Evolutionary conservation across 2,888 invertebrate species (phyloP).

Genomic region (Incurvaria masculella): DNA sequence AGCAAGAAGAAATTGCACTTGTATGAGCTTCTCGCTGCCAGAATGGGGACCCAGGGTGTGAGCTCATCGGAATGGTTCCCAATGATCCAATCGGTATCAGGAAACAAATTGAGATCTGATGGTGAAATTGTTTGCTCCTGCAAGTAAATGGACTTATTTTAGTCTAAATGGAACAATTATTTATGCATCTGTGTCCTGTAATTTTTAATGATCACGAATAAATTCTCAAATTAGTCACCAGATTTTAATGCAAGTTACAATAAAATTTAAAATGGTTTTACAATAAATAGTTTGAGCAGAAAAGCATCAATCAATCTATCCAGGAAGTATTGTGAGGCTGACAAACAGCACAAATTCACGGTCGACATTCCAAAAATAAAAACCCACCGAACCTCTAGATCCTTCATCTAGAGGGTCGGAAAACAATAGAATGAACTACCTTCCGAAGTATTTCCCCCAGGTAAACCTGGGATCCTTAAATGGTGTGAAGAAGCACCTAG

Average conservation of each 20-base stretch:
- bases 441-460: no score
- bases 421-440: background rate
- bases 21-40: constrained; percentile 76
- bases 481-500: no score
- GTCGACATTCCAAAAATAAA: no score
- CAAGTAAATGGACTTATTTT: constrained; percentile 19
- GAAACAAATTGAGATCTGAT: constrained; percentile 62
- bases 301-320: background rate
- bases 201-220: no score
- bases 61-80: constrained; percentile 99
- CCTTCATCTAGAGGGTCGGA: no score
- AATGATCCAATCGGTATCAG: constrained; percentile 87
- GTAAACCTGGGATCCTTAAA: background rate
- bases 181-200: no score
- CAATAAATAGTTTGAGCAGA: background rate
- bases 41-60: constrained; percentile 97
- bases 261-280: background rate
- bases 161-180: no score
- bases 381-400: no score
- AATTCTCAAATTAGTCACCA: no score
- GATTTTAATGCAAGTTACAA: no score
- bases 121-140: constrained; percentile 68
- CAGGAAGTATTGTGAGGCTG: background rate
- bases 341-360: background rate
- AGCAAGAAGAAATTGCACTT: constrained; percentile 81